A percentile compares a stretch with the other conserved stretches of the same genome.
Evolutionary conservation across 2,113 vertebrate species (phyloP).

Genomic region (Gymnogyps californianus): DNA sequence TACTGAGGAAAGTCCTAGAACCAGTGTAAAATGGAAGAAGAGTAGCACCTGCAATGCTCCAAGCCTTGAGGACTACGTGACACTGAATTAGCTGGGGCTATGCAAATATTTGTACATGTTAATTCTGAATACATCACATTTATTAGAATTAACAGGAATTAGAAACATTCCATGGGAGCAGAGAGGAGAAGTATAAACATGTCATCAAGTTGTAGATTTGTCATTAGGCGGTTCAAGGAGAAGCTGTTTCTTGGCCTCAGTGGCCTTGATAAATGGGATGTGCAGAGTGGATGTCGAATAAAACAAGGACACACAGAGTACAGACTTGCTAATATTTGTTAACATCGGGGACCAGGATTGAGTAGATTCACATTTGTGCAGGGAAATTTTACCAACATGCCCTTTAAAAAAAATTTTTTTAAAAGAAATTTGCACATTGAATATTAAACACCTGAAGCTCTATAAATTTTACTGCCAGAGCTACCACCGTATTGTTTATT

Average conservation of each 20-base stretch:
- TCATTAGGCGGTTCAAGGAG: not conserved
- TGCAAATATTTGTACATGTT: not conserved
- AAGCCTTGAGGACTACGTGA: not conserved
- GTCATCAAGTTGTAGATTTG: not conserved
- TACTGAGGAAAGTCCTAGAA: not conserved
- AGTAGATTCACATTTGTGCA: not conserved
- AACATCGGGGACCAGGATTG: slow-evolving; percentile 28
- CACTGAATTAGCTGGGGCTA: not conserved
- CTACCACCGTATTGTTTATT: not conserved
- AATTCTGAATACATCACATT: not conserved
- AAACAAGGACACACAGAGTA: not conserved
- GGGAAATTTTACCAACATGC: slow-evolving; percentile 46
- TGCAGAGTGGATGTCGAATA: not conserved
- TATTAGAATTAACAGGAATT: slow-evolving; percentile 8
- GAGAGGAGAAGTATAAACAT: not conserved
- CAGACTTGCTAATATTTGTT: slow-evolving; percentile 64
- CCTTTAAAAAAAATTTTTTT: slow-evolving; percentile 38
- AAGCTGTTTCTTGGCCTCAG: not conserved
- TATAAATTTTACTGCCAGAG: not conserved
- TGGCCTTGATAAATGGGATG: not conserved
- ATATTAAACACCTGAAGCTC: slow-evolving; percentile 55
- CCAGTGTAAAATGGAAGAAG: not conserved
- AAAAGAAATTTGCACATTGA: slow-evolving; percentile 19
- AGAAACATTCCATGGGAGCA: not conserved
- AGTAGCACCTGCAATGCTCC: not conserved